These are phyloP conservation scores for Microplitis deprimator DNA, from an alignment of 2,888 invertebrate genomes.

Conservation along the genomic window DNA sequence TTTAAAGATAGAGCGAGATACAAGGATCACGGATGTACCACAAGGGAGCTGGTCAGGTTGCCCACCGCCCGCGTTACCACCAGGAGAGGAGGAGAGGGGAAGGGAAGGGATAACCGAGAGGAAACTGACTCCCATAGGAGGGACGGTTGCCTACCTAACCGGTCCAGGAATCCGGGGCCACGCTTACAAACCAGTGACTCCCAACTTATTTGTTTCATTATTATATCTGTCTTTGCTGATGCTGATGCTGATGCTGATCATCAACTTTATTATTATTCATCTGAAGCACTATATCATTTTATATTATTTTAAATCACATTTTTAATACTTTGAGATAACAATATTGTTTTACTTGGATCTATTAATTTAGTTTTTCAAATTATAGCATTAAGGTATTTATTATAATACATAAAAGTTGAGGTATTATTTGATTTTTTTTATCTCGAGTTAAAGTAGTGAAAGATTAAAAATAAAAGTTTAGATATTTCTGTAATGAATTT, in stretches of 20 bases:
- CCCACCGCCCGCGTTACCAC: slow-evolving; percentile 32
- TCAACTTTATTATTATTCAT: too few relatives aligned
- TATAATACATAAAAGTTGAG: background rate
- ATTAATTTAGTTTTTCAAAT: too few relatives aligned
- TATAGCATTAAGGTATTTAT: background rate
- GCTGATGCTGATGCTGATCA: too few relatives aligned
- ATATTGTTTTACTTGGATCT: too few relatives aligned
- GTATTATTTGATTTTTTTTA: background rate
- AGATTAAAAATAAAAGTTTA: background rate
- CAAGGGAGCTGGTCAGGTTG: slow-evolving; percentile 44
- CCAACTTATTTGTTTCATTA: slow-evolving; percentile 55
- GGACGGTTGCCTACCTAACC: slow-evolving; percentile 61
- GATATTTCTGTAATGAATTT: background rate
- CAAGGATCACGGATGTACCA: slow-evolving; percentile 43
- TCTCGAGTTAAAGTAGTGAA: background rate
- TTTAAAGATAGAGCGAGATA: slow-evolving; percentile 34
- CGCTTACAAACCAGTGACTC: slow-evolving; percentile 66
- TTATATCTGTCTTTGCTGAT: background rate
- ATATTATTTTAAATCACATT: too few relatives aligned
- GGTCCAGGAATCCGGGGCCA: slow-evolving; percentile 70
- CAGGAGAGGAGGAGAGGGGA: too few relatives aligned
- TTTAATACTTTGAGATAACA: too few relatives aligned
- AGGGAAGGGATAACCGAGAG: slow-evolving; percentile 49
- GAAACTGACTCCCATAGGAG: slow-evolving; percentile 59
- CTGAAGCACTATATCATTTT: too few relatives aligned